Base-by-base conservation (phyloP, 35 echinoderm and acorn worm genomes). In the Lytechinus variegatus region DNA sequence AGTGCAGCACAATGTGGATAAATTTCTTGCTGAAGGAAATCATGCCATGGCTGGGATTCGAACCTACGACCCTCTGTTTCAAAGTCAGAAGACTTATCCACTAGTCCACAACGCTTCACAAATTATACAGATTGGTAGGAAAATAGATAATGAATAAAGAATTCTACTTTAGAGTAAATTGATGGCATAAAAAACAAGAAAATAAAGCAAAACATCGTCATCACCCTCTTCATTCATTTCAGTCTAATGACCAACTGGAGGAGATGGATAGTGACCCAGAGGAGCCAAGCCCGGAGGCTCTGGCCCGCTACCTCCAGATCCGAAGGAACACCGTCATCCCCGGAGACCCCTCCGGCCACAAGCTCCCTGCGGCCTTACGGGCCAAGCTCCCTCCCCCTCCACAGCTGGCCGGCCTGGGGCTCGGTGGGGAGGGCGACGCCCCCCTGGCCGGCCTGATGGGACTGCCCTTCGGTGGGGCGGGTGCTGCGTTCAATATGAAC, bases 211-310 rank as follows among this genome's bases (percentile, higher is more conserved):
- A 44, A 44, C 1, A 44, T 44, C 2, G 33, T 44, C 33, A 44
- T 44, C 33, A 44, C 33, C 33, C 33, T 19, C 16, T 56, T 86
- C 86, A 10, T 55, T 95, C 6, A 8, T 54, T 27, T 16, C 61
- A 97, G 96, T 92, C 94, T 9, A 95, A 94, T 71, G 96, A 97
- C 53, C 95, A 95, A 87, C 92, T 94, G 54, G 97, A 96, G 89
- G 98, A 99, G 27, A 96, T 96, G 8, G 98, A 99, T 95, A 99
- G 98, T 53, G 98, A 98, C 52, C 89, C 95, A 19, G 98, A 99
- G 71, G 98, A 99, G 10, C 96, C 97, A 12, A 96, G 92, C 53
- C 97, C 98, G 0, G 97, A 97, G 86, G 95, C 95, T 12, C 91
- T 99, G 0, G 95, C 96, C 9, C 54, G 96, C 19, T 99, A 99